Evolutionary conservation across 2,888 invertebrate genomes (phyloP), one percentile per base, ranked within the genome.

Genomic region (Himalopsyche anomala): DNA sequence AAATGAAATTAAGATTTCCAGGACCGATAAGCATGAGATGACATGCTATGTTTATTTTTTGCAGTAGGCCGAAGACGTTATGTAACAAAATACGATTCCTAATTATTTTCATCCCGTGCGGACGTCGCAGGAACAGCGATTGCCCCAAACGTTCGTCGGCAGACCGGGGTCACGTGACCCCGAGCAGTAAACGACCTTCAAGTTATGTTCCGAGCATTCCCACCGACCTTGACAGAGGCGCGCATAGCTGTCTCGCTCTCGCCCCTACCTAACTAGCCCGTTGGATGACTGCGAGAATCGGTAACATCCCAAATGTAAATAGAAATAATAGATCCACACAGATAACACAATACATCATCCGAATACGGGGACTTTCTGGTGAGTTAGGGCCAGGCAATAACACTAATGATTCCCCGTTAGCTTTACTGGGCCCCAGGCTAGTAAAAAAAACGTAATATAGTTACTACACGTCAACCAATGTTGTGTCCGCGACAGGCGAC

Each of bases 161-260:
- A 84, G 84, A 84, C 90, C 89, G 89, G 89, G 83, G 89, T 92
- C 91, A 92, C 91, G 93, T 94, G 93, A 92, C 86, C 80, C 74
- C 80, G 86, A 91, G 90, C 90, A 91, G 92, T 92, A 91, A 91
- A 93, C 94, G 93, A 92, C 92, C 92, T 92, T 92, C 92, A 91
- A 91, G 90, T 89, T 89, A 89, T 90, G 90, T 91, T 90, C 90
- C 89, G 91, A 91, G 91, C 91, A 91, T 90, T 91, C 90, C 89
- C 81, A 82, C 85, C 87, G 86, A 88, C 88, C 87, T 88, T 88
- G 88, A 86, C 87, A 87, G 85, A 85, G 85, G 84, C 81, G 80
- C 80, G 54, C 79, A 85, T 85, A 36, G 84, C 82, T 55, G 85
- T 90, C 90, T 90, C 89, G 89, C 89, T 90, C 89, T 90, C 90